Evolutionary conservation across 2,888 invertebrate species (phyloP), one percentile per base, ranked within the genome.

Genomic region (Rugalucina vietnamica): DNA sequence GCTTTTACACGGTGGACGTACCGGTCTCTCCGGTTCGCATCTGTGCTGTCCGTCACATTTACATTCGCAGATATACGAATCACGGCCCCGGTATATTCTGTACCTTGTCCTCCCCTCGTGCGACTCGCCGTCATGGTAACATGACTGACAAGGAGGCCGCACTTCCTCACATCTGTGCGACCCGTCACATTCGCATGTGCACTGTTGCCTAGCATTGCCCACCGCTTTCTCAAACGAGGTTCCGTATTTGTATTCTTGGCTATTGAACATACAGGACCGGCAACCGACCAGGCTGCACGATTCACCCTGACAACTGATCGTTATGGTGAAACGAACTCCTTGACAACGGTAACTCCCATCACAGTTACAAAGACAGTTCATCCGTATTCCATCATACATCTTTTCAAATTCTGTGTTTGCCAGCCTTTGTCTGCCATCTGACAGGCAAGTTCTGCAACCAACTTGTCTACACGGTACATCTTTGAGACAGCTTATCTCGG

Each of bases 291-390:
- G 37, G 34, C 74, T 82, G 54, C 88, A 88, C 3, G 54, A 37
- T 12, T 84, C 79, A 1, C 81, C 81, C 1, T 37, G 79, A 70
- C 88, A 88, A 5, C 65, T 49, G n/a, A 88, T 81, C 1, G 76
- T 82, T 29, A 88, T 84, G 14, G 57, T 75, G 1, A 75, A 86
- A 10, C 80, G 85, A 36, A 84, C 84, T 8, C 91, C 91, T 8
- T 91, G 91, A 75, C 93, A 93, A 43, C 89, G 84, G 88, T 92
- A 93, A 34, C 89, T 88, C 10, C 93, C 93, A 39, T 92, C 91
- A 84, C 93, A 93, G 32, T 89, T 88, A 50, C 89, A 79, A 18
- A 60, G n/a, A 71, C 86, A 86, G n/a, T 80, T 82, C 82, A 88
- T 84, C 34, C 73, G 29, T 37, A 84, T 79, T 32, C 73, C 78